Evolutionary conservation across 1,140 invertebrate species (phyloP), one percentile per base, ranked within the genome.

Genomic region (Drosophila tani): DNA sequence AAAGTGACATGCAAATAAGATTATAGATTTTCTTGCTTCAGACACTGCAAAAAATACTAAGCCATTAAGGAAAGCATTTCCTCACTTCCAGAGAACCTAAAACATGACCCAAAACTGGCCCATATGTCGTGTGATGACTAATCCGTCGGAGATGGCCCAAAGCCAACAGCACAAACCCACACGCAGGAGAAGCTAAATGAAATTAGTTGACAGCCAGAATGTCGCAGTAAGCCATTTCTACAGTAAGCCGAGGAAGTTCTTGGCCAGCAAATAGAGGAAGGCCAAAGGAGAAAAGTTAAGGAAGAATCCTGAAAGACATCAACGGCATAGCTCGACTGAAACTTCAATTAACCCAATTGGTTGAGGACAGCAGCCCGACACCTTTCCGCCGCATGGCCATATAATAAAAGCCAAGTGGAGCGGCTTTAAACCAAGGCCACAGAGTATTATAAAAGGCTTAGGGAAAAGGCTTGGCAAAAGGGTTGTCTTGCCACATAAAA

Each of bases 321-420:
- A 38, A 46, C 17, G 24, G 32, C 68, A 41, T 17, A 65, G 64
- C 68, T 83, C 40, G 59, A 81, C 77, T 83, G 57, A 64, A 87
- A 88, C 81, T 87, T 87, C 73, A 88, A 87, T 88, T 87, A 87
- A 83, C 80, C 68, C 76, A 80, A 88, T 80, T 81, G 84, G 53
- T 59, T 46, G 51, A 65, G 58, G 45, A 27, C 64, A 49, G 65
- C 47, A 21, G 50, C 19, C 15, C 45, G 50, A 49, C 59, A 73
- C 57, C 59, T 81, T 60, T 57, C 53, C 67, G 21, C 49, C 47
- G 11, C 51, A 43, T 43, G 65, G 50, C 45, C 64, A 51, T 62
- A 67, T 41, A 40, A 58, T 58, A 67, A 78, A 78, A 57, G 47
- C 46, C 56, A 63, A 82, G 63, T 67, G 57, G 45, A 49, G 40